phyloP scores from a whole-genome alignment of 2,888 invertebrate genomes.

The Nomada fabriciana region DNA sequence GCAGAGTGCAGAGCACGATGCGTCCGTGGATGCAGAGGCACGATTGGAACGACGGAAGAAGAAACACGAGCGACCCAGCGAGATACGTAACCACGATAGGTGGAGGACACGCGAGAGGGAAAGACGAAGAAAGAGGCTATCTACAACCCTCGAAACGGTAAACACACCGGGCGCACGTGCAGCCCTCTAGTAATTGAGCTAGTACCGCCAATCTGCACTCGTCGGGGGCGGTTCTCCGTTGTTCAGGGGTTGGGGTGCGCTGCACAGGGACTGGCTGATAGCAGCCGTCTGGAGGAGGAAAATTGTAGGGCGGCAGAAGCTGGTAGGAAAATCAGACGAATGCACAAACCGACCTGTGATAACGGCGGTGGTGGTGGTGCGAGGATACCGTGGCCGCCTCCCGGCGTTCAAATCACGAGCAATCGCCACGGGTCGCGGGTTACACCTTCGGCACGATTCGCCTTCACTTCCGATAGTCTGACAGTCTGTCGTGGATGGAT shows the following conservation, averaged over 20 bases:
- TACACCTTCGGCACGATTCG: background rate
- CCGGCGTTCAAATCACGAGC: constrained; percentile 83
- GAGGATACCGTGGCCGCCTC: constrained; percentile 54
- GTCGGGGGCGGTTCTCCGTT: constrained; percentile 80
- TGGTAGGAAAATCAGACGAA: constrained; percentile 59
- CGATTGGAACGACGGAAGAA: no score
- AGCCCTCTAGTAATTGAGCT: constrained; percentile 59
- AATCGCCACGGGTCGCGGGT: constrained; percentile 67
- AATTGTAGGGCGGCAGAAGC: constrained; percentile 57
- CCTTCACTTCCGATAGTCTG: background rate
- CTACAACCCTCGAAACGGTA: constrained; percentile 48
- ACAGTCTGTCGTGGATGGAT: background rate
- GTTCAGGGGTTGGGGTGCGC: constrained; percentile 59
- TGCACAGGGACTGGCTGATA: constrained; percentile 62
- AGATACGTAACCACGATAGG: background rate
- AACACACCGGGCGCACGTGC: constrained; percentile 68
- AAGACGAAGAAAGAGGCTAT: constrained; percentile 27
- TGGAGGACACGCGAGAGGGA: background rate
- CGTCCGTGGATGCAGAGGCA: background rate
- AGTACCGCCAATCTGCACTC: constrained; percentile 69
- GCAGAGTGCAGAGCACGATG: no score
- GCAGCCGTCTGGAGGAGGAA: constrained; percentile 56
- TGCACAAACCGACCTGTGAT: constrained; percentile 33
- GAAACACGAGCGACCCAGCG: background rate
- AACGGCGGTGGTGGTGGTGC: constrained; percentile 56